These are phyloP conservation scores for Chrysomallon squamiferum DNA, from an alignment of 1,140 invertebrate species.

Conservation along the genomic window DNA sequence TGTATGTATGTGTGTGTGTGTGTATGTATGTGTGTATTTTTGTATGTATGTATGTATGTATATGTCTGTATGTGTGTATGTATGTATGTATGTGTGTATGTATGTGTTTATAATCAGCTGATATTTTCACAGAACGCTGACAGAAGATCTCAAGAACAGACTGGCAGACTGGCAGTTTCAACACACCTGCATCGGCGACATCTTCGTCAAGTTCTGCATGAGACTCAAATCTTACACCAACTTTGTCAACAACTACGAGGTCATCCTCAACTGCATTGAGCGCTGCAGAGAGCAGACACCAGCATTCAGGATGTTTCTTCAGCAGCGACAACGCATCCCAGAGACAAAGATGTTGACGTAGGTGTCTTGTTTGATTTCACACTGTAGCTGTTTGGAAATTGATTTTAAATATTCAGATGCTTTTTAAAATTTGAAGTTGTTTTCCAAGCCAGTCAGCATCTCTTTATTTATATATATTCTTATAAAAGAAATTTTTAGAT, in stretches of 20 bases:
- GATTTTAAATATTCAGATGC: too few species aligned
- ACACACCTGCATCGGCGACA: conserved; percentile 56
- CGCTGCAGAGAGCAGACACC: conserved; percentile 49
- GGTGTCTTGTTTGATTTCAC: conserved; percentile 13
- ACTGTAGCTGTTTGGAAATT: too few species aligned
- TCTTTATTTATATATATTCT: too few species aligned
- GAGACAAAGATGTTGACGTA: conserved; percentile 56
- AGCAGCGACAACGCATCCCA: conserved; percentile 48
- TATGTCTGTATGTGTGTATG: too few species aligned
- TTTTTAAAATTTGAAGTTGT: too few species aligned
- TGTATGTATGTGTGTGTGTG: too few species aligned
- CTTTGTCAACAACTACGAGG: conserved; percentile 57
- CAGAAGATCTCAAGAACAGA: conserved; percentile 47
- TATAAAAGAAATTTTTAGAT: too few species aligned
- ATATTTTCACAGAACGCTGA: conserved; percentile 50
- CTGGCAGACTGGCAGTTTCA: conserved; percentile 47
- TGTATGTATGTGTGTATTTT: too few species aligned
- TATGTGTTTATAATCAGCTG: too few species aligned
- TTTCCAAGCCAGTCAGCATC: too few species aligned
- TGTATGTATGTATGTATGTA: too few species aligned
- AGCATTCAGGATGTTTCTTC: conserved; percentile 53
- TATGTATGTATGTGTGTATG: too few species aligned
- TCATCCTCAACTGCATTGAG: conserved; percentile 53
- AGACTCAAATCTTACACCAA: conserved; percentile 55
- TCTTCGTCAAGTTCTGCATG: conserved; percentile 55